Conservation (phyloP, 1,140 invertebrate genomes). For the Zaprionus camerounensis region DNA sequence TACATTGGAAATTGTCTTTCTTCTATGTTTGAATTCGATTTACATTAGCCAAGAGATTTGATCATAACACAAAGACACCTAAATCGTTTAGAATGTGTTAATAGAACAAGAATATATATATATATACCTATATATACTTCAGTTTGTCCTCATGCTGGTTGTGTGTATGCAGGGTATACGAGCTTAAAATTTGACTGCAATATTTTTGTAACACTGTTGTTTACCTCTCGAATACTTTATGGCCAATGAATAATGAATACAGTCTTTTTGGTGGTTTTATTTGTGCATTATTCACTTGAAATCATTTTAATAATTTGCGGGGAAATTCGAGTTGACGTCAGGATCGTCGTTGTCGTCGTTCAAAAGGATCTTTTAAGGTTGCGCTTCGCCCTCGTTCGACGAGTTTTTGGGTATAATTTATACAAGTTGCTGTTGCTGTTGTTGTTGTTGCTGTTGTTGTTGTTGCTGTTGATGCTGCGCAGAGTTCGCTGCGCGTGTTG, state of each 20-base stretch:
- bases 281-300: slow-evolving; percentile 7
- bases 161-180: too few relatives aligned
- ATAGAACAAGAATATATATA: too few relatives aligned
- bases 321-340: slow-evolving; percentile 36
- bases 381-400: slow-evolving; percentile 8
- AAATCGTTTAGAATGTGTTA: too few relatives aligned
- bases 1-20: too few relatives aligned
- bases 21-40: too few relatives aligned
- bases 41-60: too few relatives aligned
- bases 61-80: too few relatives aligned
- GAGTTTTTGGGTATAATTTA: slow-evolving; percentile 24
- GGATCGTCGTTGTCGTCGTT: not conserved
- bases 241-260: not conserved
- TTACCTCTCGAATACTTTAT: not conserved
- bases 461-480: slow-evolving; percentile 37
- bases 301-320: slow-evolving; percentile 44
- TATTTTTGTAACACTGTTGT: not conserved
- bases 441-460: slow-evolving; percentile 18
- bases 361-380: slow-evolving; percentile 2
- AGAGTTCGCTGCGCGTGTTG: slow-evolving; percentile 44
- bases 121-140: too few relatives aligned
- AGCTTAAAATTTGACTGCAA: not conserved
- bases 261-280: not conserved
- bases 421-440: slow-evolving; percentile 22
- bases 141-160: too few relatives aligned